Conservation (phyloP, 2,888 invertebrate genomes). For the Ctenicera cuprea region DNA sequence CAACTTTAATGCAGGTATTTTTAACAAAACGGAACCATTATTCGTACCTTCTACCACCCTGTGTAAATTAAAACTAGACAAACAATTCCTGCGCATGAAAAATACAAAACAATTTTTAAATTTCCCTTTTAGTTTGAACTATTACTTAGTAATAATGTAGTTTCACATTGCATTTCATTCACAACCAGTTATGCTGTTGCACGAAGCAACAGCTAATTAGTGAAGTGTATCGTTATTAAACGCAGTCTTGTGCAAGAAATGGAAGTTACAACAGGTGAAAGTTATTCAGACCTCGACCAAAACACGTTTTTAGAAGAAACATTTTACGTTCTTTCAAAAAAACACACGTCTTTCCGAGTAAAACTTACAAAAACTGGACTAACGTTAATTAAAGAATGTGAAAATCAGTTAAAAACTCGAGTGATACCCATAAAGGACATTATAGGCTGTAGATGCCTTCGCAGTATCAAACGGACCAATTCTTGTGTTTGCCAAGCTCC, state of each 20-base stretch:
- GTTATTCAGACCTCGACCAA: conserved; percentile 34
- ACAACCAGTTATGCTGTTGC: too few species aligned
- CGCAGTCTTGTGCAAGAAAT: conserved; percentile 9
- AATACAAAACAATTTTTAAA: too few species aligned
- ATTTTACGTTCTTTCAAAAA: conserved; percentile 89
- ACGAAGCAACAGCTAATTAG: too few species aligned
- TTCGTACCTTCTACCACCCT: too few species aligned
- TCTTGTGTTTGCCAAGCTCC: conserved; percentile 81
- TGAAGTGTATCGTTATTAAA: neutral
- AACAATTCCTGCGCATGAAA: too few species aligned
- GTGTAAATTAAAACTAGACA: too few species aligned
- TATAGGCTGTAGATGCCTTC: conserved; percentile 88
- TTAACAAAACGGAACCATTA: too few species aligned
- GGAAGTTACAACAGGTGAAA: conserved; percentile 36
- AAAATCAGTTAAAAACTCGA: conserved; percentile 84
- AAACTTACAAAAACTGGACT: conserved; percentile 85
- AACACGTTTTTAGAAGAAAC: conserved; percentile 82
- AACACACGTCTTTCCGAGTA: conserved; percentile 87
- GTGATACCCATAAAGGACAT: conserved; percentile 84
- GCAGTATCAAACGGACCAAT: conserved; percentile 82
- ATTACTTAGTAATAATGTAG: too few species aligned
- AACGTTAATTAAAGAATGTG: conserved; percentile 84
- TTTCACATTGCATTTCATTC: too few species aligned
- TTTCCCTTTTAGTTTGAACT: too few species aligned
- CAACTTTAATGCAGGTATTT: too few species aligned